These are phyloP conservation scores for Portevinia maculata DNA, from an alignment of 2,888 invertebrate species.

Conservation along the genomic window DNA sequence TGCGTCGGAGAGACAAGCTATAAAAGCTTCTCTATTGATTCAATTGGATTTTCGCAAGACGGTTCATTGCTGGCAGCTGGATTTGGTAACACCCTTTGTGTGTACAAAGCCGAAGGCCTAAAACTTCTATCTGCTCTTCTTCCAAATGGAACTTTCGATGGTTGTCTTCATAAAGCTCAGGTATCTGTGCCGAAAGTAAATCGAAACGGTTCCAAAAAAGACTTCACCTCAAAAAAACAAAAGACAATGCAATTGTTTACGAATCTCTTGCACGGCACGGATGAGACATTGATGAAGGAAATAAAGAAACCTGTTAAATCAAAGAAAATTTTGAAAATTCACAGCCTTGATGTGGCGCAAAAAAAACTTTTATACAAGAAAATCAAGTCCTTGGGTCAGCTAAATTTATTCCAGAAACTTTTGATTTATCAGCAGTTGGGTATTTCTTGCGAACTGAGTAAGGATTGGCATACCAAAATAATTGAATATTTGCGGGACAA, in stretches of 20 bases:
- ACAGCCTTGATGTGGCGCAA: conserved; percentile 69
- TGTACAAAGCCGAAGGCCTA: conserved; percentile 87
- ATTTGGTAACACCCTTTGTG: conserved; percentile 87
- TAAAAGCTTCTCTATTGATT: conserved; percentile 84
- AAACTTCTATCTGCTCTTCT: conserved; percentile 85
- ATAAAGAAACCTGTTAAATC: conserved; percentile 70
- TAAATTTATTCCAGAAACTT: conserved; percentile 81
- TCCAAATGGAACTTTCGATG: conserved; percentile 79
- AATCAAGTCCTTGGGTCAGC: conserved; percentile 79
- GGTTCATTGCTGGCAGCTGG: conserved; percentile 90
- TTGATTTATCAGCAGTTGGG: conserved; percentile 79
- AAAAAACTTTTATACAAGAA: conserved; percentile 76
- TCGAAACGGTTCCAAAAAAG: conserved; percentile 76
- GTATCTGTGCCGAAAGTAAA: conserved; percentile 76
- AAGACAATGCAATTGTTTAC: conserved; percentile 78
- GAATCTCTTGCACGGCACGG: conserved; percentile 78
- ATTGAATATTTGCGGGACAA: conserved; percentile 75
- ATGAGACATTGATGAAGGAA: conserved; percentile 77
- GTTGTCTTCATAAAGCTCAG: conserved; percentile 79
- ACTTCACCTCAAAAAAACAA: conserved; percentile 76
- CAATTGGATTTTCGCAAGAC: conserved; percentile 88
- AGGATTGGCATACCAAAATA: conserved; percentile 75
- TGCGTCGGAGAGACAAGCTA: conserved; percentile 87
- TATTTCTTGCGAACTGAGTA: conserved; percentile 77
- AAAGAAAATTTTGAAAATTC: conserved; percentile 59